phyloP scores from a whole-genome alignment of 2,797 vertebrate genomes.

The Sternarchorhynchus goeldii region DNA sequence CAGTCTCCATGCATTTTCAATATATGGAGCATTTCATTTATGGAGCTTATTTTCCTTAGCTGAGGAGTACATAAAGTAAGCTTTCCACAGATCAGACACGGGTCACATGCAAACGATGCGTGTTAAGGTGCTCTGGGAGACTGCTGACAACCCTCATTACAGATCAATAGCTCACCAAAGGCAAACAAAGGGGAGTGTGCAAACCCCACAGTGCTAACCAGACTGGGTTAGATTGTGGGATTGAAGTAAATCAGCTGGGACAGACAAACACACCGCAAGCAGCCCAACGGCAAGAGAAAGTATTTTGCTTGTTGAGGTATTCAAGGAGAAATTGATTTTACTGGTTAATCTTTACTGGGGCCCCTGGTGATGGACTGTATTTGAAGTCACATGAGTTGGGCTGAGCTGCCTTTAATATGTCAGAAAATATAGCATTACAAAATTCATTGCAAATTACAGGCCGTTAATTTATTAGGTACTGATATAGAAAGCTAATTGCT shows the following conservation, averaged over 20 bases:
- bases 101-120: not conserved
- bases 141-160: not conserved
- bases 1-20: no score
- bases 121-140: not conserved
- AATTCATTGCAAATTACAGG: no score
- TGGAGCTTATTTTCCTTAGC: no score
- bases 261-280: constrained; percentile 44
- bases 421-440: not conserved
- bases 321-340: constrained; percentile 68
- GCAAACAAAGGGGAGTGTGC: not conserved
- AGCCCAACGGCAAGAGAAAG: constrained; percentile 56
- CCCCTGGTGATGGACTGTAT: constrained; percentile 66
- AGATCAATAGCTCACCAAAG: constrained; percentile 34
- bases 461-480: no score
- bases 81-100: no score
- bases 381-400: constrained; percentile 34
- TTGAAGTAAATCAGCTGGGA: constrained; percentile 42
- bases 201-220: not conserved
- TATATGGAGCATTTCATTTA: no score
- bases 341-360: constrained; percentile 81
- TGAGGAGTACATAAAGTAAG: no score
- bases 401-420: not conserved
- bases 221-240: not conserved
- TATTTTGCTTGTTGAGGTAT: constrained; percentile 60
- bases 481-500: no score